Evolutionary conservation across 2,797 vertebrate genomes (phyloP).

Genomic region (Eutrigla gurnardus): DNA sequence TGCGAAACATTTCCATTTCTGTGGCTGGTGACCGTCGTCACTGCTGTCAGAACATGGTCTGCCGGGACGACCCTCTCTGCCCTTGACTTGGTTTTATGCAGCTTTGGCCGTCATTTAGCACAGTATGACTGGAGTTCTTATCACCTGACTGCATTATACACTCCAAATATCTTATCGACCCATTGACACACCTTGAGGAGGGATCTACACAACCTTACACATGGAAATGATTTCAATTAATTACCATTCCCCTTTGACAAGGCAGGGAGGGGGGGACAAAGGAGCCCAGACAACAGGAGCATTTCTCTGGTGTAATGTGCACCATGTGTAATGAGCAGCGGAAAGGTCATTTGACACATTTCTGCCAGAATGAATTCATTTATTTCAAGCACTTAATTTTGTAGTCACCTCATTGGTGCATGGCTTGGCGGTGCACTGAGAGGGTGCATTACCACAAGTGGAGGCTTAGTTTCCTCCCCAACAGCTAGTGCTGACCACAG

Average conservation of each 20-base stretch:
- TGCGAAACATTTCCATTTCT: slow-evolving; percentile 81
- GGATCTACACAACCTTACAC: slow-evolving; percentile 79
- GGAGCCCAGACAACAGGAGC: slow-evolving; percentile 77
- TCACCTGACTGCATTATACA: slow-evolving; percentile 76
- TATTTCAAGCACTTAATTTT: slow-evolving; percentile 85
- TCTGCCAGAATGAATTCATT: slow-evolving; percentile 85
- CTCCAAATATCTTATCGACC: slow-evolving; percentile 83
- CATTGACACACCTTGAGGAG: slow-evolving; percentile 77
- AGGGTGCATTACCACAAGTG: slow-evolving; percentile 77
- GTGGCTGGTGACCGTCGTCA: slow-evolving; percentile 71
- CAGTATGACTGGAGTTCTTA: slow-evolving; percentile 81
- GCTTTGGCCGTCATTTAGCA: slow-evolving; percentile 80
- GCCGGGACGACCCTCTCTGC: slow-evolving; percentile 70
- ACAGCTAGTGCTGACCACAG: slow-evolving; percentile 72
- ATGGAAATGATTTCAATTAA: slow-evolving; percentile 86
- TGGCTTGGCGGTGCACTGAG: slow-evolving; percentile 69
- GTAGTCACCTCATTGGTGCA: slow-evolving; percentile 73
- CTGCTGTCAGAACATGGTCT: slow-evolving; percentile 68
- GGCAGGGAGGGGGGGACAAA: slow-evolving; percentile 66
- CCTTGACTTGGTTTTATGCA: slow-evolving; percentile 78
- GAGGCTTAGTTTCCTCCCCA: slow-evolving; percentile 71
- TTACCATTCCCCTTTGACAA: slow-evolving; percentile 79
- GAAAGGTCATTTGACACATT: slow-evolving; percentile 88
- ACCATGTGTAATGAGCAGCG: slow-evolving; percentile 80
- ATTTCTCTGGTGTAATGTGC: slow-evolving; percentile 78